A percentile compares a stretch with the other conserved stretches of the same genome.
Conservation (phyloP, 1,140 invertebrate species). For the Orius insidiosus region DNA sequence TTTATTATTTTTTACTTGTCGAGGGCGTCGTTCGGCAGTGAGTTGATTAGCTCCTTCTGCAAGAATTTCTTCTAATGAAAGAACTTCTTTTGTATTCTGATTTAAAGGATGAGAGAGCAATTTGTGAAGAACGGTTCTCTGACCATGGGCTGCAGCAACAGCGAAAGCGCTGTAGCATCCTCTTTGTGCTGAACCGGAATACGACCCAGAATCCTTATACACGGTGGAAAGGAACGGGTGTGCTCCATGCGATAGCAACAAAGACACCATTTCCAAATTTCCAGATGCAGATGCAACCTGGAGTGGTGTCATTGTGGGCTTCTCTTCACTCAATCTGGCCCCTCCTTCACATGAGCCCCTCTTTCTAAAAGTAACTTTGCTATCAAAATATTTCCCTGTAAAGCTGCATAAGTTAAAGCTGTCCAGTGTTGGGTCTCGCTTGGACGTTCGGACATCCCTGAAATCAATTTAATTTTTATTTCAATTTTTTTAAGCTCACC, state of each 20-base stretch:
- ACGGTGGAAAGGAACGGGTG: slow-evolving; percentile 72
- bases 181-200: slow-evolving; percentile 64
- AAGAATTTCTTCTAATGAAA: slow-evolving; percentile 76
- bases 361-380: slow-evolving; percentile 51
- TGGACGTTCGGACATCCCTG: slow-evolving; percentile 25
- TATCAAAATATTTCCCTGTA: slow-evolving; percentile 31
- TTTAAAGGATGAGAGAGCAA: slow-evolving; percentile 56
- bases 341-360: slow-evolving; percentile 76
- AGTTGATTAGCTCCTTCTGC: slow-evolving; percentile 48
- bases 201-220: slow-evolving; percentile 63
- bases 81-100: slow-evolving; percentile 46
- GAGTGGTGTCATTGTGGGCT: slow-evolving; percentile 67
- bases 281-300: slow-evolving; percentile 69
- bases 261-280: slow-evolving; percentile 58
- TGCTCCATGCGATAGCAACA: slow-evolving; percentile 64
- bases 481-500: slow-evolving; percentile 23
- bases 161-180: slow-evolving; percentile 71
- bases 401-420: slow-evolving; percentile 30
- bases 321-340: slow-evolving; percentile 59
- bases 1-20: too few relatives aligned
- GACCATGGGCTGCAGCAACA: slow-evolving; percentile 71
- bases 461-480: background rate
- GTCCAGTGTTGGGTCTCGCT: slow-evolving; percentile 63
- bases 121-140: slow-evolving; percentile 55
- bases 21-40: slow-evolving; percentile 21